phyloP scores from a whole-genome alignment of 1,140 invertebrate genomes.

The Ceratoteleas bidentatus region DNA sequence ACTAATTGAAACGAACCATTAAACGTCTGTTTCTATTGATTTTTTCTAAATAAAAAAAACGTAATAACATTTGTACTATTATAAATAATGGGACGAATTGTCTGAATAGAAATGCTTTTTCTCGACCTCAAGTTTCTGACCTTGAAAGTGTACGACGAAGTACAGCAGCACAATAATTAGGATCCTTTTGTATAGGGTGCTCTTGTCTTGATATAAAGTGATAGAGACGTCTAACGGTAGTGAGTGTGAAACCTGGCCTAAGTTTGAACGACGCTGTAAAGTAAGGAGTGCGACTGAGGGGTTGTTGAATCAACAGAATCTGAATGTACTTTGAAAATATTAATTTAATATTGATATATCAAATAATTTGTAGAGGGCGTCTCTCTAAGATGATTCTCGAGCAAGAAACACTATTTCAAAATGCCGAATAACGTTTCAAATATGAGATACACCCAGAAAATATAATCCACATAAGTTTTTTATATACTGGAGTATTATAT shows the following conservation, averaged over 20 bases:
- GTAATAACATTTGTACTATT: no score
- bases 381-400: neutral
- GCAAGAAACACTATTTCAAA: no score
- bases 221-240: constrained; percentile 36
- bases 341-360: constrained; percentile 43
- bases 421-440: no score
- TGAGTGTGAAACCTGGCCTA: constrained; percentile 45
- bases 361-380: constrained; percentile 15
- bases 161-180: constrained; percentile 38
- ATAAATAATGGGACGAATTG: no score
- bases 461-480: no score
- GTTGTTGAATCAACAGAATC: constrained; percentile 56
- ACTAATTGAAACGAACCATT: no score
- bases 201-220: constrained; percentile 55
- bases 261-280: constrained; percentile 43
- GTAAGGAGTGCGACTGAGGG: constrained; percentile 40
- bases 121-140: constrained; percentile 20
- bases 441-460: no score
- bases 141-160: constrained; percentile 33
- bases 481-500: no score
- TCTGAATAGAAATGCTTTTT: neutral
- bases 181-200: constrained; percentile 43
- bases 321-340: constrained; percentile 34
- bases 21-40: no score
- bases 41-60: no score